Percentiles rank a stretch among this genome's conserved stretches.
These are phyloP conservation scores for Leucoma salicis DNA, from an alignment of 2,888 invertebrate species.

Conservation along the genomic window DNA sequence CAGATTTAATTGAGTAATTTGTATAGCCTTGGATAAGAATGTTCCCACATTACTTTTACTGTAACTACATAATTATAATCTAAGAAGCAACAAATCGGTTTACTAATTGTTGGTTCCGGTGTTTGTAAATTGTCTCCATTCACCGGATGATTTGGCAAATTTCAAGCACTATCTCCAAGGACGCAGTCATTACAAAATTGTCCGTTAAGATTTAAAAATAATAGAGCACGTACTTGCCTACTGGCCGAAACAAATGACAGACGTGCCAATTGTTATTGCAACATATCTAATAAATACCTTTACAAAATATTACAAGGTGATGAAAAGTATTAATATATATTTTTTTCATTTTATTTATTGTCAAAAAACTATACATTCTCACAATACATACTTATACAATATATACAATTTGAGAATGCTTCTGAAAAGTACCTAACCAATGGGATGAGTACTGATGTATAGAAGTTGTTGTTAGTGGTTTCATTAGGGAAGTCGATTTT, in stretches of 20 bases:
- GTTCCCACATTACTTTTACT: background rate
- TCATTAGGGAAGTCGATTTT: too few relatives aligned
- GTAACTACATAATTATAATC: background rate
- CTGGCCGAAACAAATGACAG: constrained; percentile 39
- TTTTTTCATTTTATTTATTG: background rate
- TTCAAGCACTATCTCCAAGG: constrained; percentile 41
- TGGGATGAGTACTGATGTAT: too few relatives aligned
- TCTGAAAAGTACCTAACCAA: too few relatives aligned
- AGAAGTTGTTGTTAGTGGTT: too few relatives aligned
- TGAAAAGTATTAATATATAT: constrained; percentile 1
- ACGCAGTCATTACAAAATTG: constrained; percentile 49
- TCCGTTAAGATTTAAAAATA: constrained; percentile 59
- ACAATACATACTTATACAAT: background rate
- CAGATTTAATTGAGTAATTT: too few relatives aligned
- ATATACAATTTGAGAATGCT: too few relatives aligned
- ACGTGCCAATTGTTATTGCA: constrained; percentile 47
- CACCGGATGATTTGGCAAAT: constrained; percentile 3
- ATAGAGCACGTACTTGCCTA: constrained; percentile 57
- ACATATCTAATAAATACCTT: constrained; percentile 33
- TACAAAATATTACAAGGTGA: constrained; percentile 9
- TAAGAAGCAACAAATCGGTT: background rate
- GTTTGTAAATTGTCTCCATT: background rate
- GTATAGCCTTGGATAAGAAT: too few relatives aligned
- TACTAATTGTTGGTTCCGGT: background rate
- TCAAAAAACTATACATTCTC: background rate